A percentile compares a stretch with the other conserved stretches of the same genome.
Evolutionary conservation across 2,797 vertebrate species (phyloP).

Genomic region (Lophius americanus): DNA sequence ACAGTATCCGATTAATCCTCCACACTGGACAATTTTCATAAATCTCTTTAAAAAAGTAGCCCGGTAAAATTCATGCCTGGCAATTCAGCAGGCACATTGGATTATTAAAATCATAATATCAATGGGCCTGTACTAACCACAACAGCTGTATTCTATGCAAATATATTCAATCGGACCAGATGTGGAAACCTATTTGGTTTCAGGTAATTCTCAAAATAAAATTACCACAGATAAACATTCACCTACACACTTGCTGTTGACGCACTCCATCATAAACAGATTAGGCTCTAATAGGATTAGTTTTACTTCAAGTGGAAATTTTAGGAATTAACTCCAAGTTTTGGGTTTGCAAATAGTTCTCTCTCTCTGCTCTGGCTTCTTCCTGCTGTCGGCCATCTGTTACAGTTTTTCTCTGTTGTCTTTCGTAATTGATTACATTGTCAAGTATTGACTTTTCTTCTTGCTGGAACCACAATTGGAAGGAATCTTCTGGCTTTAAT

Average conservation of each 20-base stretch:
- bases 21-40: too few relatives aligned
- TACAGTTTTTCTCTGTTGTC: slow-evolving; percentile 14
- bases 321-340: slow-evolving; percentile 41
- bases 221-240: slow-evolving; percentile 54
- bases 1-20: too few relatives aligned
- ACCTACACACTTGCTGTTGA: slow-evolving; percentile 67
- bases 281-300: slow-evolving; percentile 59
- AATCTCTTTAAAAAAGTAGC: neutral
- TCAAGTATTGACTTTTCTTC: slow-evolving; percentile 17
- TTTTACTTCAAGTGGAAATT: slow-evolving; percentile 54
- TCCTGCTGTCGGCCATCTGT: slow-evolving; percentile 26
- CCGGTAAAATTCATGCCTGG: neutral
- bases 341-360: slow-evolving; percentile 14
- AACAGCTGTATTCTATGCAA: slow-evolving; percentile 55
- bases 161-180: slow-evolving; percentile 55
- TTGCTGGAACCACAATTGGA: slow-evolving; percentile 1
- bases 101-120: slow-evolving; percentile 25
- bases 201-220: slow-evolving; percentile 55
- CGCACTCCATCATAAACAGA: slow-evolving; percentile 62
- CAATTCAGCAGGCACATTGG: neutral
- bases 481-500: slow-evolving; percentile 3
- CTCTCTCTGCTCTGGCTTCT: slow-evolving; percentile 37
- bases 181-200: slow-evolving; percentile 54
- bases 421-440: slow-evolving; percentile 9
- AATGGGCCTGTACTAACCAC: slow-evolving; percentile 11